Evolutionary conservation across 2,888 invertebrate species (phyloP), one percentile per base, ranked within the genome.

Genomic region (Seira musarum): DNA sequence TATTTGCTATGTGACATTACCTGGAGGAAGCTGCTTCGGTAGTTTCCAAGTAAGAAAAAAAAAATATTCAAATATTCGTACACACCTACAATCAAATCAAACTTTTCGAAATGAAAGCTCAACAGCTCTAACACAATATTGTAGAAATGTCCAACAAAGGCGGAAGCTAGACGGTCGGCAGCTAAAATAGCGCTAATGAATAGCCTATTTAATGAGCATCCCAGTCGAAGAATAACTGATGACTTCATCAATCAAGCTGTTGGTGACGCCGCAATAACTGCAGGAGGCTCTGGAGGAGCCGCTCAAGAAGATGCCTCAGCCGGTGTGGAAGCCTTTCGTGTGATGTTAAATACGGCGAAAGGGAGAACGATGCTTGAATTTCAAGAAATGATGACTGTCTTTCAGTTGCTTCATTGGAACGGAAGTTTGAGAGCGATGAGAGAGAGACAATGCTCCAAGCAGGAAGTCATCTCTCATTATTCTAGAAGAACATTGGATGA

Each of bases 381-480:
- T 91, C 97, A 97, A 90, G 97, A 97, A 89, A 90, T 97, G 87
- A 97, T 97, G 97, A 97, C 97, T n/a, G 97, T 97, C 66, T 97
- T 97, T 90, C 97, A 97, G 90, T 91, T 97, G 85, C 91, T 97
- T 71, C 97, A 97, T 90, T 97, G 97, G 97, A 97, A 97, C 89
- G 97, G 97, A n/a, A 96, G 96, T 85, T 90, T 97, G 87, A 95
- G 96, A 87, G 97, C 97, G 63, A 97, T 97, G 97, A 91, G 97
- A 65, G 97, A 97, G 89, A 92, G 97, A 63, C 96, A 97, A 89
- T 97, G 97, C 90, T 96, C 96, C 82, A 91, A 97, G 86, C 96
- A 97, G 89, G 97, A 97, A 89, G 94, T 83, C 15, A 95, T 97
- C 21, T 96, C 96, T 65, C 97, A 97, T 89, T 97, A 97, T 89